Conservation (phyloP, 2,113 vertebrate genomes). For the Colinus virginianus region DNA sequence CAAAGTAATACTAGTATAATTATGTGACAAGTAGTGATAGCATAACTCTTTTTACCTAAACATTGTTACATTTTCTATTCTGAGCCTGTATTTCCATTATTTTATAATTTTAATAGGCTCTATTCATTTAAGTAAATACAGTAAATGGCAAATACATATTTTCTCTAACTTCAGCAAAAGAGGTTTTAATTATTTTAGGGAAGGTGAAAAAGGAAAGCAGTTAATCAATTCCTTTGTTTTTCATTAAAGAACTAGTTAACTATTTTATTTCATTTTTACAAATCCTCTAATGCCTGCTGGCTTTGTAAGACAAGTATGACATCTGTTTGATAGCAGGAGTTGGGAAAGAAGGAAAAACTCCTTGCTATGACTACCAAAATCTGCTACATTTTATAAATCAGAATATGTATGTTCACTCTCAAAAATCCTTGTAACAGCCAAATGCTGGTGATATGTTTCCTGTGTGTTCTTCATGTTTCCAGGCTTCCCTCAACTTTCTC, state of each 20-base stretch:
- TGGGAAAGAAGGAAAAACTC: neutral
- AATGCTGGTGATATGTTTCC: neutral
- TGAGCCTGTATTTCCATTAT: neutral
- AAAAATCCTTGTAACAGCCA: neutral
- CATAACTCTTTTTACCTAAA: neutral
- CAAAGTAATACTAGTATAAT: neutral
- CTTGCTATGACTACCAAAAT: neutral
- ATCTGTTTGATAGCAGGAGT: neutral
- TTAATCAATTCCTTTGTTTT: neutral
- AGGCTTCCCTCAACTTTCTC: neutral
- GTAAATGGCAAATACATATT: neutral
- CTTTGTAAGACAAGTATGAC: neutral
- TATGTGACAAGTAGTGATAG: neutral
- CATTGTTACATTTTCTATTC: neutral
- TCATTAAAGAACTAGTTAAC: neutral
- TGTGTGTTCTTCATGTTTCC: neutral
- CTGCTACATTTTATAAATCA: neutral
- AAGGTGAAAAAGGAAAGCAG: neutral
- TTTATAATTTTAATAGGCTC: neutral
- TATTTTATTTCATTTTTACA: neutral
- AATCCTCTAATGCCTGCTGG: neutral
- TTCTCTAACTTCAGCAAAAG: neutral
- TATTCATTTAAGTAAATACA: neutral
- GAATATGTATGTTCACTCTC: neutral
- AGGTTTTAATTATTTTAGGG: neutral